Evolutionary conservation across 2,888 invertebrate genomes (phyloP), one percentile per base, ranked within the genome.

Genomic region (Drosophila formosana): DNA sequence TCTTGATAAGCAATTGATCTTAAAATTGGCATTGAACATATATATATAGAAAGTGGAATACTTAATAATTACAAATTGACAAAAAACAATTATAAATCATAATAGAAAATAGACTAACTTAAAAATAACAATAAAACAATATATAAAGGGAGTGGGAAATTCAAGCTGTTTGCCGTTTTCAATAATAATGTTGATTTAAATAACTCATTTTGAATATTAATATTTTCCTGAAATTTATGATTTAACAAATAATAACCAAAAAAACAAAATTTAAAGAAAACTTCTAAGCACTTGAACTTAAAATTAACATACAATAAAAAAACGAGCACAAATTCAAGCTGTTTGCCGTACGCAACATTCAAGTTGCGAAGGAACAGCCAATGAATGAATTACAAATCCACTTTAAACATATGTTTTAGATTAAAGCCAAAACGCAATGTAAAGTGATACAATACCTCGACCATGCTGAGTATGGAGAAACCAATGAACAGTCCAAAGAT

Each of bases 401-500:
- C 56, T 60, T 70, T 78, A 2, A 66, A 41, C 56, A 60, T 25
- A 9, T 73, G 46, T 58, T 75, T 81, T 49, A 91, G 70, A 63
- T 90, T 90, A 9, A 74, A 80, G 41, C 78, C 83, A 49, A 90
- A 82, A 60, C 90, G 89, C 49, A 90, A 53, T 2, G 90, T 93
- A 49, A 93, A 88, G 88, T 94, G 93, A 86, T 94, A 94, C 26
- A 94, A 77, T 30, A 94, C 87, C 82, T 94, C 94, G 23, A 94
- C 92, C 28, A 94, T 49, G 60, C 92, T 92, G 3, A 92, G 64
- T 57, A 90, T 83, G 0, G 92, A 92, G 34, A 92, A 90, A 0
- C 92, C 92, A 91, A 92, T 92, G 58, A 92, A 92, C 0, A 92
- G 80, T 0, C 92, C 95, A 9, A 95, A 93, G 8, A 95, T 92